phyloP scores from a whole-genome alignment of 2,797 vertebrate genomes.

The Falco peregrinus region DNA sequence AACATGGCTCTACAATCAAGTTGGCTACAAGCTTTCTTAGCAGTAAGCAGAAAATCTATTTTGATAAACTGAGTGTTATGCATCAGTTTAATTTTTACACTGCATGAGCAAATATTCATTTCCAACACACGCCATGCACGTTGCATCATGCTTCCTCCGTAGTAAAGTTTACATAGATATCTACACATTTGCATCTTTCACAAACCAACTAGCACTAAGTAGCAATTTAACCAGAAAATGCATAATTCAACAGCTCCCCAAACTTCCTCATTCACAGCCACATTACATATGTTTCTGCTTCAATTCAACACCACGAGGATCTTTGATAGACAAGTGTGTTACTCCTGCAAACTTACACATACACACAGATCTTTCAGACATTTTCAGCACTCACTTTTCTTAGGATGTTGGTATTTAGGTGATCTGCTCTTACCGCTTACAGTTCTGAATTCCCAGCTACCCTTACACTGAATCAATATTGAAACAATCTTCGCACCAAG shows the following conservation, averaged over 20 bases:
- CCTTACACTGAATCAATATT: not conserved
- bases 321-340: constrained; percentile 1
- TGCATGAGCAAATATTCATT: not conserved
- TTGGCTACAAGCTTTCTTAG: constrained; percentile 40
- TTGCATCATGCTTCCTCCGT: not conserved
- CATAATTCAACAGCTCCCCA: constrained; percentile 22
- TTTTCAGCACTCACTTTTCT: not conserved
- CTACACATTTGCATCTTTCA: not conserved
- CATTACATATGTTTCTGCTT: not conserved
- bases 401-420: not conserved
- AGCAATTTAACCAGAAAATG: not conserved
- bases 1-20: constrained; percentile 63
- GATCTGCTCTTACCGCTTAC: not conserved
- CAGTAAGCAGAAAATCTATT: not conserved
- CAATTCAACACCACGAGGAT: not conserved
- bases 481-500: not conserved
- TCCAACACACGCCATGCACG: not conserved
- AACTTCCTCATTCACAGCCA: not conserved
- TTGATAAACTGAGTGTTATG: not conserved
- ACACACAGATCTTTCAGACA: not conserved
- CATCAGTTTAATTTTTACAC: constrained; percentile 2
- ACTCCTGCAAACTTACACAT: not conserved
- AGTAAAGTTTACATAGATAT: not conserved
- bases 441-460: not conserved
- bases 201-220: not conserved